A percentile compares a stretch with the other conserved stretches of the same genome.
Evolutionary conservation across 2,113 vertebrate genomes (phyloP).

Genomic region (Neotragus pygmaeus): DNA sequence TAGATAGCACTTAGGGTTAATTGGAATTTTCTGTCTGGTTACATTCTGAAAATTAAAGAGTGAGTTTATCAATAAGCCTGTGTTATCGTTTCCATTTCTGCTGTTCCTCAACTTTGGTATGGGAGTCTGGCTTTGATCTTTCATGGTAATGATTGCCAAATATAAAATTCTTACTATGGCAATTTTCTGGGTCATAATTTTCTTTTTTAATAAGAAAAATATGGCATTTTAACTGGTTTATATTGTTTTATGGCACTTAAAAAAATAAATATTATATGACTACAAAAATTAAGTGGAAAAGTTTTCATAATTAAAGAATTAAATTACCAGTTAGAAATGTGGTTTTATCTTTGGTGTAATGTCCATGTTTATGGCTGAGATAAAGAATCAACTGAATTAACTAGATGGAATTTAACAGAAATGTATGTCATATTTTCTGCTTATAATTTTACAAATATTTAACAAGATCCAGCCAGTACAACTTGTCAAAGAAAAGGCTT

Average conservation of each 20-base stretch:
- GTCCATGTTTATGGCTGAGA: background rate
- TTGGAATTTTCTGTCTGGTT: slow-evolving; percentile 31
- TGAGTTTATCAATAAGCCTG: background rate
- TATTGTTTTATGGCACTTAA: background rate
- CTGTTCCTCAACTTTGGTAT: background rate
- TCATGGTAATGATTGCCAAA: background rate
- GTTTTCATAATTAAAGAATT: slow-evolving; percentile 36
- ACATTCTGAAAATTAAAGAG: slow-evolving; percentile 22
- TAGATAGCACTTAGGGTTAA: slow-evolving; percentile 35
- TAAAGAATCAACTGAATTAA: background rate
- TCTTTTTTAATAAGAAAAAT: slow-evolving; percentile 34
- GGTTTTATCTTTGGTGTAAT: background rate
- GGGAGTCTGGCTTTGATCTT: slow-evolving; percentile 35
- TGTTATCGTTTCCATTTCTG: slow-evolving; percentile 15
- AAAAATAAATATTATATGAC: slow-evolving; percentile 9
- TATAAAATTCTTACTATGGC: slow-evolving; percentile 4
- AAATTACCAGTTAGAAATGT: slow-evolving; percentile 1
- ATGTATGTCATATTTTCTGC: background rate
- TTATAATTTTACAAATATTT: background rate
- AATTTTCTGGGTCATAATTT: slow-evolving; percentile 16
- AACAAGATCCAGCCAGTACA: background rate
- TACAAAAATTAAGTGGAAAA: slow-evolving; percentile 23
- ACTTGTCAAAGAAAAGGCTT: background rate
- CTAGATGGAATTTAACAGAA: background rate
- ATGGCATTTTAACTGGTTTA: background rate